A percentile compares a stretch with the other conserved stretches of the same genome.
Evolutionary conservation across 2,113 vertebrate species (phyloP).

Genomic region (Bambusicola thoracicus): DNA sequence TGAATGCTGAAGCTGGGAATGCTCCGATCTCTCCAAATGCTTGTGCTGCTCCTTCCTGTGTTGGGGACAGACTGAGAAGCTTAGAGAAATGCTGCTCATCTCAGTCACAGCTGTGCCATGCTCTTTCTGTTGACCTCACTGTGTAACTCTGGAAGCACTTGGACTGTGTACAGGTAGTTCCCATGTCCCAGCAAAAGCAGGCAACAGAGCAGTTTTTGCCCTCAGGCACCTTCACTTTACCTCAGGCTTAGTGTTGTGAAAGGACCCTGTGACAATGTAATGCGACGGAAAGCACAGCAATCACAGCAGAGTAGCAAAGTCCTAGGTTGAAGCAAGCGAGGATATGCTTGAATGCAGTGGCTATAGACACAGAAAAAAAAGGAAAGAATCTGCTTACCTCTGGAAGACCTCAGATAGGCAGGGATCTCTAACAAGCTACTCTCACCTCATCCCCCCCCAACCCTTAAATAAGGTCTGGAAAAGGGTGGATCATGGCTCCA

Average conservation of each 20-base stretch:
- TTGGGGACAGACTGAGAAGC: not conserved
- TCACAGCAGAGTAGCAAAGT: too few relatives aligned
- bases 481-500: too few relatives aligned
- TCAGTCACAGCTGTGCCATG: not conserved
- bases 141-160: not conserved
- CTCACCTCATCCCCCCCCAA: too few relatives aligned
- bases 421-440: too few relatives aligned
- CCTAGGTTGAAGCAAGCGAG: too few relatives aligned
- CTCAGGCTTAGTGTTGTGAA: not conserved
- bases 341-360: too few relatives aligned
- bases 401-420: too few relatives aligned
- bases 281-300: too few relatives aligned
- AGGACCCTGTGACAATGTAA: not conserved
- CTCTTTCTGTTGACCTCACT: not conserved
- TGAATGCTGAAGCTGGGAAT: not conserved
- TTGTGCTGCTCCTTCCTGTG: rapidly evolving
- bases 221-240: not conserved
- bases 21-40: not conserved
- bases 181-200: not conserved
- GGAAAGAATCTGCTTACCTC: too few relatives aligned
- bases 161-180: not conserved
- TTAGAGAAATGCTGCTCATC: not conserved
- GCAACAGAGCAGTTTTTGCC: rapidly evolving
- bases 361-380: too few relatives aligned
- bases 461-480: too few relatives aligned